Evolutionary conservation across 2,797 vertebrate genomes (phyloP), one percentile per base, ranked within the genome.

Genomic region (Okamejei kenojei): DNA sequence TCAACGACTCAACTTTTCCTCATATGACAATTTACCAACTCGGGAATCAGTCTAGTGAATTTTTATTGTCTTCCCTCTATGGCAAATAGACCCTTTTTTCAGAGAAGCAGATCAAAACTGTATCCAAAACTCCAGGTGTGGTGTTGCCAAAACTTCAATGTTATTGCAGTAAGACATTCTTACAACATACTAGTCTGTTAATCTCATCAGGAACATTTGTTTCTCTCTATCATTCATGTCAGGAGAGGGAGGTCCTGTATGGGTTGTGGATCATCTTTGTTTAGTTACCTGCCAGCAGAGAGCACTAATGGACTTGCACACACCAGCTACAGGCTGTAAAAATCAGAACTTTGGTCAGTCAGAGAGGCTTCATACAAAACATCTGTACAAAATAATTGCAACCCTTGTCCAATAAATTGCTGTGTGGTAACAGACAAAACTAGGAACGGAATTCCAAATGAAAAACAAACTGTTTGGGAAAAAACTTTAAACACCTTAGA

Each of bases 351-450:
- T 65, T 90, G 65, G 23, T 91, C 90, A 91, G 38, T 26, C 71
- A 74, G 68, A 45, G 88, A 71, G 35, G 35, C 45, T 91, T 23
- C 21, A 13, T 38, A 29, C 38, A 29, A 73, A 91, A 74, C 90
- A 91, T 91, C 54, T 74, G 63, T 74, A 38, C 26, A 91, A 45
- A 74, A 73, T 26, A 91, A 91, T 74, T 91, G 45, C 68, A 90
- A 73, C 23, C 5, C 68, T 68, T 73, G 35, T 38, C 35, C 45
- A 91, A 91, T 74, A 91, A 91, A 74, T 73, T 26, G 63, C 19
- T 73, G 86, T 68, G n/a, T 17, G 21, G 4, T 21, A 32, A 45
- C 19, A 45, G 90, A 74, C 58, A 91, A 91, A 74, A 73, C 2
- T 23, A 29, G 38, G 23, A 35, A 45, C 26, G 35, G 19, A 74